phyloP scores from a whole-genome alignment of 2,888 invertebrate species.

The Sminthurides aquaticus region DNA sequence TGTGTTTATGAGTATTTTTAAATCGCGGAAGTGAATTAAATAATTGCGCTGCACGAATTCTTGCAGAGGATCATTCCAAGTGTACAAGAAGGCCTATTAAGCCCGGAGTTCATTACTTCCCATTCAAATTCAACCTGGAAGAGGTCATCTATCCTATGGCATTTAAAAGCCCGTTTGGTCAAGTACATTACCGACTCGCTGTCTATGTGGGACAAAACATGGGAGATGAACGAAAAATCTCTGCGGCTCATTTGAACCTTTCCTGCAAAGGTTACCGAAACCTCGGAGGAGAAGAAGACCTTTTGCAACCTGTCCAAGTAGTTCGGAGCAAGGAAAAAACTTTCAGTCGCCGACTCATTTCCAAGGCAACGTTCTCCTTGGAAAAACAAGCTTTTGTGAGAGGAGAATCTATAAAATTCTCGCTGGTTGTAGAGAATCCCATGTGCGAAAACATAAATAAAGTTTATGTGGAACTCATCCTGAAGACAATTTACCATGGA shows the following conservation, averaged over 20 bases:
- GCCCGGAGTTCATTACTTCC: slow-evolving; percentile 10
- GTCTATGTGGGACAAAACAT: neutral
- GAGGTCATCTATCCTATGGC: neutral
- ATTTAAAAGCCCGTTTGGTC: slow-evolving; percentile 9
- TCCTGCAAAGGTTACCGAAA: slow-evolving; percentile 8
- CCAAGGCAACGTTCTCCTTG: slow-evolving; percentile 7
- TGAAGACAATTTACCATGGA: slow-evolving; percentile 13
- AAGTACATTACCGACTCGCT: slow-evolving; percentile 12
- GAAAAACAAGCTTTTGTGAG: slow-evolving; percentile 9
- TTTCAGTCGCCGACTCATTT: slow-evolving; percentile 7
- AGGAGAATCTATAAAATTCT: slow-evolving; percentile 3
- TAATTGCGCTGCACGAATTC: too few relatives aligned
- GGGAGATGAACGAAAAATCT: neutral
- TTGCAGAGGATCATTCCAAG: neutral
- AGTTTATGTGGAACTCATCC: slow-evolving; percentile 6
- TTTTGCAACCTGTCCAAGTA: neutral
- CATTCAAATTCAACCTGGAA: slow-evolving; percentile 9
- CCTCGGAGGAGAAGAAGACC: neutral
- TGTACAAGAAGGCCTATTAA: neutral
- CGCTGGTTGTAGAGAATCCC: slow-evolving; percentile 5
- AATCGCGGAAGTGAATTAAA: too few relatives aligned
- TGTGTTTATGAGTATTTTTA: too few relatives aligned
- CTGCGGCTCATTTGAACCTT: slow-evolving; percentile 1
- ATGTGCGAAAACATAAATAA: neutral
- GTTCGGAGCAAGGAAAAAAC: slow-evolving; percentile 9